A percentile compares a stretch with the other conserved stretches of the same genome.
Conservation (phyloP, 2,113 vertebrate genomes). For the Seriola quinqueradiata region DNA sequence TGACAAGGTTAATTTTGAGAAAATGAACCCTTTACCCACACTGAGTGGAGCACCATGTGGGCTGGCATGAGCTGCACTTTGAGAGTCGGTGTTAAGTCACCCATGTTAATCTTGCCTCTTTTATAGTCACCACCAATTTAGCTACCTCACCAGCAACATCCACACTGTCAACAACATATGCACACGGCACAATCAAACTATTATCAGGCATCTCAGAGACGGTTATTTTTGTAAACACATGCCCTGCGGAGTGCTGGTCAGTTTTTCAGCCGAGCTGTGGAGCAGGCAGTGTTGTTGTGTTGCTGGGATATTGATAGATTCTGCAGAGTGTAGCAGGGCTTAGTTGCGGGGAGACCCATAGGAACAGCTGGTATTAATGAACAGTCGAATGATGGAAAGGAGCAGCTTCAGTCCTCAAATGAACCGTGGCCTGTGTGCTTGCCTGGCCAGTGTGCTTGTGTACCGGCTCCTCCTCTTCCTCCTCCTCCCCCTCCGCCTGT, state of each 20-base stretch:
- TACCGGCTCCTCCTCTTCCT: not conserved
- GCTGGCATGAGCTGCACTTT: slow-evolving; percentile 43
- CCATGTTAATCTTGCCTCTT: slow-evolving; percentile 49
- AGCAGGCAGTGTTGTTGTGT: slow-evolving; percentile 40
- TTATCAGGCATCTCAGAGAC: slow-evolving; percentile 19
- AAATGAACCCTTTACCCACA: slow-evolving; percentile 74
- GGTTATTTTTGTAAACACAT: not conserved
- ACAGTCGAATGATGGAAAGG: slow-evolving; percentile 67
- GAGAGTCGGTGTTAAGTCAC: slow-evolving; percentile 43
- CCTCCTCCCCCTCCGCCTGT: slow-evolving; percentile 25
- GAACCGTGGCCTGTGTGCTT: slow-evolving; percentile 66
- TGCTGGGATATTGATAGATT: slow-evolving; percentile 68
- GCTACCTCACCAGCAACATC: slow-evolving; percentile 15
- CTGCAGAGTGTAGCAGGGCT: slow-evolving; percentile 54
- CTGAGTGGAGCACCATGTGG: slow-evolving; percentile 43
- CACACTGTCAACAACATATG: slow-evolving; percentile 18
- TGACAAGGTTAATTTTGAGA: slow-evolving; percentile 79
- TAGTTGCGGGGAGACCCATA: slow-evolving; percentile 50
- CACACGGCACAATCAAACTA: slow-evolving; percentile 1
- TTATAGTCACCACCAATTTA: slow-evolving; percentile 35
- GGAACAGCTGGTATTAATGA: slow-evolving; percentile 72
- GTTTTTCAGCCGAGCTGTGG: slow-evolving; percentile 1
- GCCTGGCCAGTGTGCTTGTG: slow-evolving; percentile 47
- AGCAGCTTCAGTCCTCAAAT: slow-evolving; percentile 70
- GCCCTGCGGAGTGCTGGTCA: slow-evolving; percentile 2